Conservation (phyloP, 2,797 vertebrate species). For the Peromyscus attwateri region DNA sequence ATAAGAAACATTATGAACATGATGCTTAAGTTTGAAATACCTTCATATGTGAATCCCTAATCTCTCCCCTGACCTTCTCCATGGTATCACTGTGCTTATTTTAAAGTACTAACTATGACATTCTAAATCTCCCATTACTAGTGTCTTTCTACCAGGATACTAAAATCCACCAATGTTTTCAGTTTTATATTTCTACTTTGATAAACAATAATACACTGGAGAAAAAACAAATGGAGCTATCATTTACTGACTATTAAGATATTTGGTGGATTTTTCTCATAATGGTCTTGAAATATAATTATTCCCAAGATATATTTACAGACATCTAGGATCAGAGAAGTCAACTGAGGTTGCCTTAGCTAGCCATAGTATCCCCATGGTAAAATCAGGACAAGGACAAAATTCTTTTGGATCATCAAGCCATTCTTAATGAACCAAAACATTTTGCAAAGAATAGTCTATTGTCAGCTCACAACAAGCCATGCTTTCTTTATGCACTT, state of each 20-base stretch:
- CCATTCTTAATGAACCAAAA: neutral
- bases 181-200: neutral
- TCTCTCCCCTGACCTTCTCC: neutral
- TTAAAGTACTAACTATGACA: neutral
- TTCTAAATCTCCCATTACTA: neutral
- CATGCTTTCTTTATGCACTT: neutral
- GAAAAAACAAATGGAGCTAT: neutral
- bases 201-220: slow-evolving; percentile 39
- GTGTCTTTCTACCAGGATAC: neutral
- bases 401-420: neutral
- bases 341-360: neutral
- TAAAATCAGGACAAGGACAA: neutral
- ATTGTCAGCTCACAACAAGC: neutral
- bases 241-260: neutral
- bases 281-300: slow-evolving; percentile 34
- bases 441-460: slow-evolving; percentile 4
- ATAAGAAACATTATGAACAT: slow-evolving; percentile 33
- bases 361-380: neutral
- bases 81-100: neutral
- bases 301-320: neutral
- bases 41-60: neutral
- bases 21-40: neutral
- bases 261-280: neutral
- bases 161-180: neutral
- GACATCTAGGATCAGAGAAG: slow-evolving; percentile 24